Evolutionary conservation across 92 coral and sea anemone species (phyloP).

Genomic region (Palythoa caribaeorum): DNA sequence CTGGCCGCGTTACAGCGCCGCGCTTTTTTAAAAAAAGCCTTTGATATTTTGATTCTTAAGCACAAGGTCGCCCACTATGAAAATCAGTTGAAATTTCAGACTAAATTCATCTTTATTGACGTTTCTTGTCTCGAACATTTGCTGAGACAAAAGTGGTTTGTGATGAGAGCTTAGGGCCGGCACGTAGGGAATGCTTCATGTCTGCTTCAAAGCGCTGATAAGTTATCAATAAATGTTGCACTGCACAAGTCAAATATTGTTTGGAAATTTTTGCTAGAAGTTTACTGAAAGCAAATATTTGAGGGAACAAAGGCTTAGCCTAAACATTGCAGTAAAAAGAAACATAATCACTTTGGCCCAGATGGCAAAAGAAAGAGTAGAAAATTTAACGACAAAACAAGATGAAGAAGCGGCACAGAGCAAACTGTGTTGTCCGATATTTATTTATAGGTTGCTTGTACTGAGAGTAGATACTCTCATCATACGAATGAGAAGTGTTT

Average conservation of each 20-base stretch:
- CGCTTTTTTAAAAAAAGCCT: not conserved
- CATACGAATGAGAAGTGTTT: not conserved
- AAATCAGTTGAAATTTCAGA: not conserved
- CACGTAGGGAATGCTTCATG: not conserved
- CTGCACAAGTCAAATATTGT: not conserved
- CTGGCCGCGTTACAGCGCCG: not conserved
- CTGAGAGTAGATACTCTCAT: not conserved
- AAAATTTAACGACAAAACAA: not conserved
- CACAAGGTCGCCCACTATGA: not conserved
- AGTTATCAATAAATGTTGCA: not conserved
- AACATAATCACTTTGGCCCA: not conserved
- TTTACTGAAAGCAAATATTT: not conserved
- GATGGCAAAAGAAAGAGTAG: not conserved
- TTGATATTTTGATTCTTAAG: not conserved
- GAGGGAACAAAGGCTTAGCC: not conserved
- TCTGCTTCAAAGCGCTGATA: not conserved
- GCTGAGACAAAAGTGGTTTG: slow-evolving; percentile 31
- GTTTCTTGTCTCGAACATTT: not conserved
- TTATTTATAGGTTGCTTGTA: not conserved
- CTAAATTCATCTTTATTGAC: not conserved
- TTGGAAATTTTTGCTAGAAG: not conserved
- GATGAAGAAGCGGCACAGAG: not conserved
- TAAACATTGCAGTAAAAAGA: not conserved
- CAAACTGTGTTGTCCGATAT: not conserved
- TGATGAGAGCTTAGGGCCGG: not conserved